These are phyloP conservation scores for Strigamia maritima DNA, from an alignment of 2,888 invertebrate species.

Conservation along the genomic window DNA sequence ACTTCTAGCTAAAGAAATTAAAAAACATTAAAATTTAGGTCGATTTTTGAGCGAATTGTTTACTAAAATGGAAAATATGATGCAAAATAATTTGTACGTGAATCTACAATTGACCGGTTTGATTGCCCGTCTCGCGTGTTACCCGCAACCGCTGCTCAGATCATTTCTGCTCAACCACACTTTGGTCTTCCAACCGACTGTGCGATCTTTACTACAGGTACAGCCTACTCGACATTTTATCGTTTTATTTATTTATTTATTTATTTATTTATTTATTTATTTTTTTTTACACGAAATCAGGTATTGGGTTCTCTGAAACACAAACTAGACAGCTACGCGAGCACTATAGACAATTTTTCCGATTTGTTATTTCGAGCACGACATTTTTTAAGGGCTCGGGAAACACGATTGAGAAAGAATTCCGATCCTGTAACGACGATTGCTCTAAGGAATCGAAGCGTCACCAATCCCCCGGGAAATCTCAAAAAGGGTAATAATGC, in stretches of 20 bases:
- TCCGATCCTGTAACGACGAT: not conserved
- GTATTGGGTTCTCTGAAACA: slow-evolving; percentile 76
- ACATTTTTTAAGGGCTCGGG: slow-evolving; percentile 72
- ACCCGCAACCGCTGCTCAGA: slow-evolving; percentile 82
- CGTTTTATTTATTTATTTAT: not conserved
- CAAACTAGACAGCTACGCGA: slow-evolving; percentile 70
- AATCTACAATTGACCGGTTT: slow-evolving; percentile 85
- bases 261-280: not conserved
- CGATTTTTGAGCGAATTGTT: slow-evolving; percentile 76
- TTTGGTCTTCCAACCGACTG: slow-evolving; percentile 80
- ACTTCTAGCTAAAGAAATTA: no score
- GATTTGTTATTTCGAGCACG: slow-evolving; percentile 73
- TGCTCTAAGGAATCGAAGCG: slow-evolving; percentile 17
- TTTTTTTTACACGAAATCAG: slow-evolving; percentile 53
- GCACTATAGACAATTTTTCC: slow-evolving; percentile 54
- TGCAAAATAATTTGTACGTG: slow-evolving; percentile 76
- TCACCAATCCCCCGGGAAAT: slow-evolving; percentile 40
- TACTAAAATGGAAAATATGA: slow-evolving; percentile 75
- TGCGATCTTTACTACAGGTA: slow-evolving; percentile 87
- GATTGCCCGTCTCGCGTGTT: slow-evolving; percentile 77
- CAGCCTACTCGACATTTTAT: not conserved
- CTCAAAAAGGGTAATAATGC: slow-evolving; percentile 1
- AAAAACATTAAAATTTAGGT: no score
- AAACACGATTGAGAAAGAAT: slow-evolving; percentile 61
- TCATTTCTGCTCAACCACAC: slow-evolving; percentile 82